These are phyloP conservation scores for Temnothorax nylanderi DNA, from an alignment of 1,140 invertebrate species.

Conservation along the genomic window DNA sequence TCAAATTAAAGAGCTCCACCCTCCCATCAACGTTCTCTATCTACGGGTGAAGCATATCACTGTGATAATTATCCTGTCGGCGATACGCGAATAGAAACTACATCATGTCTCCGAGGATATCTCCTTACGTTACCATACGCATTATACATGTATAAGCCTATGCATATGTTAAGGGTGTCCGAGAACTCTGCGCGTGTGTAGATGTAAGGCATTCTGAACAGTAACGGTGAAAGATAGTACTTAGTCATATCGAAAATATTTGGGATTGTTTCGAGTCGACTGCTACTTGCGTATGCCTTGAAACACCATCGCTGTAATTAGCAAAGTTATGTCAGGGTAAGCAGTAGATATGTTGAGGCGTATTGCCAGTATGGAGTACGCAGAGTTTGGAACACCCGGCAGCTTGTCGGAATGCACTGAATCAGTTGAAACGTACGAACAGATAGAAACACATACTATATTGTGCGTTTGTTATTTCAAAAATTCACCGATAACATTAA, in stretches of 20 bases:
- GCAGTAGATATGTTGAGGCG: neutral
- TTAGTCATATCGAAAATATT: constrained; percentile 28
- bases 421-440: neutral
- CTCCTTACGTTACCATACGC: neutral
- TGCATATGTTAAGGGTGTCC: neutral
- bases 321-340: constrained; percentile 27
- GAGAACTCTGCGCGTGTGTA: neutral
- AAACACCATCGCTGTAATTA: constrained; percentile 45
- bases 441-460: neutral
- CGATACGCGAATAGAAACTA: constrained; percentile 35
- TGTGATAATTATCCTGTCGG: constrained; percentile 66
- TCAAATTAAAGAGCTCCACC: constrained; percentile 43
- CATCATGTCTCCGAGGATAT: constrained; percentile 36
- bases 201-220: neutral
- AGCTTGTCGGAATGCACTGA: neutral
- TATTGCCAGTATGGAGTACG: neutral
- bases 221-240: neutral
- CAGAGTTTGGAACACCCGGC: neutral
- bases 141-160: neutral
- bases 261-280: constrained; percentile 11
- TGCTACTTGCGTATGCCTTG: constrained; percentile 4
- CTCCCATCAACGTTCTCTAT: too few relatives aligned
- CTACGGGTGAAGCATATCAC: constrained; percentile 35
- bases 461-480: neutral
- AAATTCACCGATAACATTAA: neutral